Evolutionary conservation across 2,888 invertebrate genomes (phyloP).

Genomic region (Tineola bisselliella): DNA sequence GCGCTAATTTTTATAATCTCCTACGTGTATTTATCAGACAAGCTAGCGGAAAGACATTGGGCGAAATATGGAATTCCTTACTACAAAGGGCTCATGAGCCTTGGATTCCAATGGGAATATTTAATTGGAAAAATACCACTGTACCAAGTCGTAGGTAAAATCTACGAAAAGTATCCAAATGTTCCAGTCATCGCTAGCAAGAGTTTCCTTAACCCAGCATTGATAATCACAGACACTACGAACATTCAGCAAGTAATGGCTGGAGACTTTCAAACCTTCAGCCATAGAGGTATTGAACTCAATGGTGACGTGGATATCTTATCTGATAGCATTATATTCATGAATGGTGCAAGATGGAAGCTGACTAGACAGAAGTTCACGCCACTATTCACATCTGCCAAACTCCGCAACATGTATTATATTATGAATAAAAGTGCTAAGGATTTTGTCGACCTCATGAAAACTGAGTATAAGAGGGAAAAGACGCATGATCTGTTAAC

Average conservation of each 20-base stretch:
- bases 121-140: neutral
- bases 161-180: neutral
- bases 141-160: neutral
- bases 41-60: neutral
- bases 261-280: slow-evolving; percentile 11
- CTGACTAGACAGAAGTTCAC: slow-evolving; percentile 44
- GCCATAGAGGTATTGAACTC: neutral
- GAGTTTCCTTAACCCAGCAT: no score
- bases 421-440: no score
- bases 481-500: neutral
- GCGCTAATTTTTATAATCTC: neutral
- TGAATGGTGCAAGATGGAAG: slow-evolving; percentile 43
- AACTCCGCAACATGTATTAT: no score
- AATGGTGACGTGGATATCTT: slow-evolving; percentile 27
- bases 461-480: slow-evolving; percentile 19
- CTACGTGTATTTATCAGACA: slow-evolving; percentile 1
- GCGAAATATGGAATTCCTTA: neutral
- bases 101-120: neutral
- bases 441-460: slow-evolving; percentile 34
- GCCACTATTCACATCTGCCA: slow-evolving; percentile 42
- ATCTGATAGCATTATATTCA: slow-evolving; percentile 37
- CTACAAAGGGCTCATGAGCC: neutral
- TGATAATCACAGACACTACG: slow-evolving; percentile 1
- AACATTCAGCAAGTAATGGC: slow-evolving; percentile 8
- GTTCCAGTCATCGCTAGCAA: neutral